These are phyloP conservation scores for Diorhabda carinulata DNA, from an alignment of 1,140 invertebrate species.

Conservation along the genomic window DNA sequence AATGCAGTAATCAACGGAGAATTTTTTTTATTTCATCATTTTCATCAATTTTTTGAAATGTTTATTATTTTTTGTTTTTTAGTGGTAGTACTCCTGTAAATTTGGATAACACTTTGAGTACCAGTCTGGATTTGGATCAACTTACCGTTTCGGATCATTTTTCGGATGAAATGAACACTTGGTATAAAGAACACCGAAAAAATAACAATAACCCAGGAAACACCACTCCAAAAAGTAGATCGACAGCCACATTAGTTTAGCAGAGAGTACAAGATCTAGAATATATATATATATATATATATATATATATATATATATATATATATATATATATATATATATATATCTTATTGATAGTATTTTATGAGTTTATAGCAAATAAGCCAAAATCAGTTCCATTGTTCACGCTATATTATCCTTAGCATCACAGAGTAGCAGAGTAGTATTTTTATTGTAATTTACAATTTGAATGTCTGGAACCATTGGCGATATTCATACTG, in stretches of 20 bases:
- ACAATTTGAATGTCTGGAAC: not conserved
- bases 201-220: constrained; percentile 32
- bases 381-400: not conserved
- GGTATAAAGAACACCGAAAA: constrained; percentile 42
- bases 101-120: constrained; percentile 31
- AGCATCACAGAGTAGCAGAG: too few species aligned
- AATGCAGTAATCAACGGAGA: too few species aligned
- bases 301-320: not conserved
- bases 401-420: not conserved
- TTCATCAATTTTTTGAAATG: not conserved
- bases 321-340: not conserved
- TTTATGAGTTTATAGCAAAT: not conserved
- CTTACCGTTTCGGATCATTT: constrained; percentile 40
- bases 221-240: constrained; percentile 27
- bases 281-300: not conserved
- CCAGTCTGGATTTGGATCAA: constrained; percentile 36
- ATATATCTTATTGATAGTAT: not conserved
- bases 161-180: constrained; percentile 44
- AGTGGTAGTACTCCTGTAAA: constrained; percentile 10
- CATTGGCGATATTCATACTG: too few species aligned
- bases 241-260: constrained; percentile 44
- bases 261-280: not conserved
- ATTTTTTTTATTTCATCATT: too few species aligned
- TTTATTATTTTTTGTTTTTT: constrained; percentile 15
- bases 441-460: not conserved